Evolutionary conservation across 1,140 invertebrate genomes (phyloP).

Genomic region (Kradibia gibbosae): DNA sequence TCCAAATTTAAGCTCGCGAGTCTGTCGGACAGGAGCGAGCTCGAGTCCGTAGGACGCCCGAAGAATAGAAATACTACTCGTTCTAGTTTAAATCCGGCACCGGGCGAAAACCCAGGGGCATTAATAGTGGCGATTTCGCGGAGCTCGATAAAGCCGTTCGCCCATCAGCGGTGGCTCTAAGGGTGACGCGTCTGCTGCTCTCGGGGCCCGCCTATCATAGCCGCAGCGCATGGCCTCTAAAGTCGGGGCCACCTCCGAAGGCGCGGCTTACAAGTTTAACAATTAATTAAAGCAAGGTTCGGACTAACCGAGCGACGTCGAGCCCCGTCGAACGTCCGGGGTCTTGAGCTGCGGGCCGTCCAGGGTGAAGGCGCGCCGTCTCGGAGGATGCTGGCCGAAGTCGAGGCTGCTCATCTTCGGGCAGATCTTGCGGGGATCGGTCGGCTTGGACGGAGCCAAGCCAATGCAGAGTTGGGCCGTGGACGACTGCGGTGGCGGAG

Average conservation of each 20-base stretch:
- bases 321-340: slow-evolving; percentile 50
- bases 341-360: slow-evolving; percentile 2
- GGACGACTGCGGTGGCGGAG: slow-evolving; percentile 77
- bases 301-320: not conserved
- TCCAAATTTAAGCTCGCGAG: not conserved
- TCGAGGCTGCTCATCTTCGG: slow-evolving; percentile 54
- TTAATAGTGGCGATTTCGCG: not conserved
- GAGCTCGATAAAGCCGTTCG: not conserved
- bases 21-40: not conserved
- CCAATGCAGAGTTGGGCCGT: slow-evolving; percentile 80
- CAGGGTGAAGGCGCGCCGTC: slow-evolving; percentile 29
- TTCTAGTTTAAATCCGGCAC: too few species aligned
- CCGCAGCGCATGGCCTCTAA: not conserved
- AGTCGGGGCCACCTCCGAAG: too few species aligned
- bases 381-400: slow-evolving; percentile 56
- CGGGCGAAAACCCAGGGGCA: not conserved
- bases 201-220: too few species aligned
- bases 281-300: not conserved
- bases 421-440: slow-evolving; percentile 8
- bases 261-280: too few species aligned
- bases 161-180: not conserved
- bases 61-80: too few species aligned
- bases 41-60: too few species aligned
- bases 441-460: slow-evolving; percentile 75
- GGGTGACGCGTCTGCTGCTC: not conserved